Evolutionary conservation across 2,797 vertebrate genomes (phyloP), one percentile per base, ranked within the genome.

Genomic region (Sebastes glaucus): DNA sequence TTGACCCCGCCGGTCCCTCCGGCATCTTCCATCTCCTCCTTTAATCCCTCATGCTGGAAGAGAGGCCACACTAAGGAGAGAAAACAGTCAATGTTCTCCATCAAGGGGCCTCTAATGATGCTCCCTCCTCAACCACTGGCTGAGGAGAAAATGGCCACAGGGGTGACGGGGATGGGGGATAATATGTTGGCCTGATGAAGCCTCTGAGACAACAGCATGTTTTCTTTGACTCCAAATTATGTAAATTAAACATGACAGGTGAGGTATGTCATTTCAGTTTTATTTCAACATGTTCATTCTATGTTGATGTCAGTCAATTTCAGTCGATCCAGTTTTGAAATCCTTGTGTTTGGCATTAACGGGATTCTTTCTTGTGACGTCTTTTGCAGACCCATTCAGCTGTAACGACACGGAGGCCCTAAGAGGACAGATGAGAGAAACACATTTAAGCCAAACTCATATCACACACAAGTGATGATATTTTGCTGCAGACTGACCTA

Each of bases 21-120:
- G 72, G 77, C 63, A 74, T 67, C 83, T 85, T 78, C 79, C 32
- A 63, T 65, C 74, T 67, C 68, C 35, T 64, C 52, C 57, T 86
- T 80, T 75, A 89, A 91, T 90, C 57, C 27, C 67, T 92, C 88
- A 85, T 84, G 73, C 74, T 66, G 35, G 67, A 81, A 63, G 76
- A 27, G 71, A 82, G 74, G 59, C 73, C 11, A 71, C 85, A 85
- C 78, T 30, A 57, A 86, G 81, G 71, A 87, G 83, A 69, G 60
- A 18, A 83, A 81, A 30, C 52, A 53, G 68, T 22, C 53, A 16
- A 62, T 60, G 66, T 83, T 81, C 60, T 94, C 82, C 81, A 93
- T 93, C 90, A 91, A 2, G 5, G 57, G 78, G 88, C 69, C 80
- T 46, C 74, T 93, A 94, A 93, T 88, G 93, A 92, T 88, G 80